A percentile compares a stretch with the other conserved stretches of the same genome.
Conservation (phyloP, 2,888 invertebrate genomes). For the Sthenelais limicola region DNA sequence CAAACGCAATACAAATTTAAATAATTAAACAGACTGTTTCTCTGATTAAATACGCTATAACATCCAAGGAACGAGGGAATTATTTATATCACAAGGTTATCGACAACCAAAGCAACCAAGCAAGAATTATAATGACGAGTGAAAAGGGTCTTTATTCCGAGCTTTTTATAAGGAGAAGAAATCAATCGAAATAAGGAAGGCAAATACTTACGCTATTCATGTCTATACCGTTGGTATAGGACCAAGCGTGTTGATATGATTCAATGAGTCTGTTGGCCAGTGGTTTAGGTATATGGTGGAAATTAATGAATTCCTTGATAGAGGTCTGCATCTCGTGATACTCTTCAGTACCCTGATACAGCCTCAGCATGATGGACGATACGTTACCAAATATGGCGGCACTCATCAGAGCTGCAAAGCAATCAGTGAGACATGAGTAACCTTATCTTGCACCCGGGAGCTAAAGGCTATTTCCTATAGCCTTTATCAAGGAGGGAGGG, state of each 20-base stretch:
- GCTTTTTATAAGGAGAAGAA: not conserved
- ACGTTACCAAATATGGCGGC: conserved; percentile 73
- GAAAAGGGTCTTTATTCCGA: too few species aligned
- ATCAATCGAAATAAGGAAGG: not conserved
- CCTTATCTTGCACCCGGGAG: too few species aligned
- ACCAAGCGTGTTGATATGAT: conserved; percentile 71
- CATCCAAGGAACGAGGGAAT: too few species aligned
- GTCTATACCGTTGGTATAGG: conserved; percentile 72
- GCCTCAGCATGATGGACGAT: conserved; percentile 71
- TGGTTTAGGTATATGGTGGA: conserved; percentile 71
- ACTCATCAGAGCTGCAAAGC: conserved; percentile 70
- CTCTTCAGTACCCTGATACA: conserved; percentile 72
- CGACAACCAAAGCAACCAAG: too few species aligned
- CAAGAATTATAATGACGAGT: too few species aligned
- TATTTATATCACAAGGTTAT: too few species aligned
- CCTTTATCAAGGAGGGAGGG: too few species aligned
- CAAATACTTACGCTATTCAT: conserved; percentile 70
- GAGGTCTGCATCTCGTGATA: conserved; percentile 71
- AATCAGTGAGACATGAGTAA: not conserved
- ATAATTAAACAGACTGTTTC: too few species aligned
- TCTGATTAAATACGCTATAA: too few species aligned
- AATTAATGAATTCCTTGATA: conserved; percentile 72
- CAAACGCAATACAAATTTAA: too few species aligned
- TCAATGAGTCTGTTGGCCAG: conserved; percentile 71
- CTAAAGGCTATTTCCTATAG: too few species aligned